phyloP scores from a whole-genome alignment of 2,888 invertebrate species.

The Chalcis sispes region DNA sequence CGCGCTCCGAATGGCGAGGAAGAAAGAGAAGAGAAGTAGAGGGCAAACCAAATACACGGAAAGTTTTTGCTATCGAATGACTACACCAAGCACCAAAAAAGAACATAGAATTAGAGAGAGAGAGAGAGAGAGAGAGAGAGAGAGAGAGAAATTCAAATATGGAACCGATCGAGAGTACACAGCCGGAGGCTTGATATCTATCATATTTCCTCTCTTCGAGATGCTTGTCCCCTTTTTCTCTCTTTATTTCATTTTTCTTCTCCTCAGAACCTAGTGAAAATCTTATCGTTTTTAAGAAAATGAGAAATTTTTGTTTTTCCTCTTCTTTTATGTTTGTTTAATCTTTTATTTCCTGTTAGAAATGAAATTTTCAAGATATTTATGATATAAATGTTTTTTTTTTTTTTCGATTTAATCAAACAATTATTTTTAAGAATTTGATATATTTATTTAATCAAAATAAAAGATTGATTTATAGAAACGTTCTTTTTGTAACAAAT shows the following conservation, averaged over 20 bases:
- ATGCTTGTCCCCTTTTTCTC: constrained; percentile 3
- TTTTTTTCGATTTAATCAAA: no score
- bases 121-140: not conserved
- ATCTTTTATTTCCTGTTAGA: no score
- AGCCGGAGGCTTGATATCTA: constrained; percentile 17
- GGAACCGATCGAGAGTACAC: constrained; percentile 1
- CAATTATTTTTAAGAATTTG: no score
- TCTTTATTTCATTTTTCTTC: no score
- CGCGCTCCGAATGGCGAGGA: no score
- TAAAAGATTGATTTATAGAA: no score
- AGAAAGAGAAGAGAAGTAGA: not conserved
- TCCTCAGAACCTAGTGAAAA: not conserved
- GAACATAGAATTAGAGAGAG: not conserved
- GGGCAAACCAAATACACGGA: constrained; percentile 30
- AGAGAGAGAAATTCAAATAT: constrained; percentile 31
- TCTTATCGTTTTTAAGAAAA: not conserved
- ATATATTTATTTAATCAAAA: no score
- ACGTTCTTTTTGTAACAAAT: no score
- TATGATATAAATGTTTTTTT: no score
- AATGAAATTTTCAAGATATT: no score
- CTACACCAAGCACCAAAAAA: constrained; percentile 1
- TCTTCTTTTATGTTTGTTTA: no score
- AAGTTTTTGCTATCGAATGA: constrained; percentile 27
- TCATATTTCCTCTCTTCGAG: constrained; percentile 18
- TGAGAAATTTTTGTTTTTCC: not conserved